Percentiles rank a stretch among this genome's conserved stretches.
These are phyloP conservation scores for Conus betulinus DNA, from an alignment of 1,140 invertebrate species.

Conservation along the genomic window DNA sequence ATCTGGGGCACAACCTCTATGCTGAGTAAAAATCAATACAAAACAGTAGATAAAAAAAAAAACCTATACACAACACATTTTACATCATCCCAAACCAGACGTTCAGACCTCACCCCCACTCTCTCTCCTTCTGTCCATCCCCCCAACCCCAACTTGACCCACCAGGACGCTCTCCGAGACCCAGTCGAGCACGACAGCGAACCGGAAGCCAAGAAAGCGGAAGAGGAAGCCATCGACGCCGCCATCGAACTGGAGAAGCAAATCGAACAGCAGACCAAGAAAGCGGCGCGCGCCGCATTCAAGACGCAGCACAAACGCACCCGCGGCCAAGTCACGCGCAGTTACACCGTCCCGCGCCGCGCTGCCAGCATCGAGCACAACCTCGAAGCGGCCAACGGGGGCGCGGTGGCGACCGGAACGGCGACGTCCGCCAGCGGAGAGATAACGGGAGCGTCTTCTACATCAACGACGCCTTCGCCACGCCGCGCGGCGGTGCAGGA, in stretches of 20 bases:
- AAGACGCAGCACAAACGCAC: slow-evolving; percentile 21
- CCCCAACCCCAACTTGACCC: background rate
- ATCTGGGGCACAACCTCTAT: too few species aligned
- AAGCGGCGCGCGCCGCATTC: slow-evolving; percentile 13
- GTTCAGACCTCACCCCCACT: too few species aligned
- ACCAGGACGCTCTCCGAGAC: slow-evolving; percentile 32
- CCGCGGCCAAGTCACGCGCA: slow-evolving; percentile 36
- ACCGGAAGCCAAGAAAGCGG: slow-evolving; percentile 48
- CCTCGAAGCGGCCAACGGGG: slow-evolving; percentile 32
- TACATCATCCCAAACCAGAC: too few species aligned
- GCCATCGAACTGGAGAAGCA: slow-evolving; percentile 42
- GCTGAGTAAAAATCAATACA: too few species aligned
- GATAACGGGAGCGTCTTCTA: slow-evolving; percentile 48
- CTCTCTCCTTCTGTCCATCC: background rate
- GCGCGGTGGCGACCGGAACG: background rate
- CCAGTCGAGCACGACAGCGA: slow-evolving; percentile 38
- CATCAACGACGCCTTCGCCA: slow-evolving; percentile 51
- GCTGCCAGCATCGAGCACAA: slow-evolving; percentile 31
- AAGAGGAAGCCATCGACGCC: slow-evolving; percentile 48
- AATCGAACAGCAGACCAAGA: slow-evolving; percentile 36
- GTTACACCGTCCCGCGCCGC: slow-evolving; percentile 41
- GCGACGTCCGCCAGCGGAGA: background rate
- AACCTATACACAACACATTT: too few species aligned
- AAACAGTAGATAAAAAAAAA: too few species aligned
- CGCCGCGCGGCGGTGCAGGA: background rate